These are phyloP conservation scores for Perodicticus potto DNA, from an alignment of 2,797 vertebrate species.

Conservation along the genomic window DNA sequence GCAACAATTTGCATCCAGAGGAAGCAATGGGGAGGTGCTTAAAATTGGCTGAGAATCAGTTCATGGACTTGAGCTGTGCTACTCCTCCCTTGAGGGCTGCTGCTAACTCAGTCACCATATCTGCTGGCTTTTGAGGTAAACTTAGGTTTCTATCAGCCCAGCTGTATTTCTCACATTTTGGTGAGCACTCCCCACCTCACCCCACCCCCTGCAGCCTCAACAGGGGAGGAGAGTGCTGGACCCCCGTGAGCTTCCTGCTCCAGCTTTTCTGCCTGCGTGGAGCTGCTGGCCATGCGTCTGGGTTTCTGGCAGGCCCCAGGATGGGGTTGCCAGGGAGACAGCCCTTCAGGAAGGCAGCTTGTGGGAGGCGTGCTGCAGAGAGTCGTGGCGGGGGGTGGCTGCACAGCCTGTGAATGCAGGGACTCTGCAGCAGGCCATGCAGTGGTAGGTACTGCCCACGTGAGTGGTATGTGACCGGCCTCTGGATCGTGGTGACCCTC, in stretches of 20 bases:
- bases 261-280: background rate
- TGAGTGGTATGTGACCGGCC: background rate
- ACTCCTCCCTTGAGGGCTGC: background rate
- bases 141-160: background rate
- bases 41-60: background rate
- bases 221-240: background rate
- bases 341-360: background rate
- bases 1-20: background rate
- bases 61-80: background rate
- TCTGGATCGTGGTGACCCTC: background rate
- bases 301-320: background rate
- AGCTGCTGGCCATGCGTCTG: constrained; percentile 2
- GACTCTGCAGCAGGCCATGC: background rate
- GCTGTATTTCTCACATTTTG: background rate
- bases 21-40: background rate
- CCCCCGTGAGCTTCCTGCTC: background rate
- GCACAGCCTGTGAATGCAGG: background rate
- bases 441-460: background rate
- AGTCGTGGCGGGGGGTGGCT: background rate
- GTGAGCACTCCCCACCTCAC: background rate
- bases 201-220: background rate
- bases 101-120: background rate
- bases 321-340: constrained; percentile 70
- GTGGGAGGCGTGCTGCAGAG: constrained; percentile 42
- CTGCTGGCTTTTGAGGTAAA: background rate